These are phyloP conservation scores for Sisor rabdophorus DNA, from an alignment of 2,113 vertebrate species.

Conservation along the genomic window DNA sequence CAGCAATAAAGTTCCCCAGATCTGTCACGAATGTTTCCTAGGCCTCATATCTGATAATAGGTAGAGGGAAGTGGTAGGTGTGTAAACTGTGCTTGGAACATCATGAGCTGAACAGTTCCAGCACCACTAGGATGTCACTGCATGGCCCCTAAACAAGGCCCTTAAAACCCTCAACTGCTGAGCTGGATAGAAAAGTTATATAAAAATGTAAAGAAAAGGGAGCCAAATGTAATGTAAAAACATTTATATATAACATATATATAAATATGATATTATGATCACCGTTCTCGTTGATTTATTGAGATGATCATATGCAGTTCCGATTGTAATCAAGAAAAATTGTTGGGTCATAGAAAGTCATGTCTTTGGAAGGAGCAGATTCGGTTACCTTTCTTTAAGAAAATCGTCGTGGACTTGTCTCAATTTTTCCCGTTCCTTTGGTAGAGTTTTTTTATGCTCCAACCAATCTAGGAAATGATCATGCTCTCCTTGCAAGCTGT, in stretches of 20 bases:
- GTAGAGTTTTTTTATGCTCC: constrained; percentile 58
- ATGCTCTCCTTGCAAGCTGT: constrained; percentile 65
- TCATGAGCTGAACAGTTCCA: no score
- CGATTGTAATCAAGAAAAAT: not conserved
- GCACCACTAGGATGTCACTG: no score
- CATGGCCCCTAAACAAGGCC: no score
- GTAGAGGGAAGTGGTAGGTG: no score
- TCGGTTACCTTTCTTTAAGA: constrained; percentile 62
- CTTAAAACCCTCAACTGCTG: no score
- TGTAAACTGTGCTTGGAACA: no score
- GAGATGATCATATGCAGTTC: not conserved
- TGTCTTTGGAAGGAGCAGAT: not conserved
- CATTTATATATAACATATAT: not conserved
- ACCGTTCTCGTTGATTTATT: not conserved
- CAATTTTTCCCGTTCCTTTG: constrained; percentile 43
- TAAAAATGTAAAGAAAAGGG: no score
- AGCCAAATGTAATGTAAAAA: no score
- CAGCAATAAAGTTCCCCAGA: no score
- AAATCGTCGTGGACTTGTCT: constrained; percentile 60
- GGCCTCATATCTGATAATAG: no score
- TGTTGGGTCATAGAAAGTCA: not conserved
- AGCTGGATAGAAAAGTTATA: no score
- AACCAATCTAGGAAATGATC: constrained; percentile 65
- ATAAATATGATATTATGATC: not conserved
- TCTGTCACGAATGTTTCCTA: no score